A percentile compares a stretch with the other conserved stretches of the same genome.
phyloP scores from a whole-genome alignment of 2,888 invertebrate species.

The Rhagium mordax region DNA sequence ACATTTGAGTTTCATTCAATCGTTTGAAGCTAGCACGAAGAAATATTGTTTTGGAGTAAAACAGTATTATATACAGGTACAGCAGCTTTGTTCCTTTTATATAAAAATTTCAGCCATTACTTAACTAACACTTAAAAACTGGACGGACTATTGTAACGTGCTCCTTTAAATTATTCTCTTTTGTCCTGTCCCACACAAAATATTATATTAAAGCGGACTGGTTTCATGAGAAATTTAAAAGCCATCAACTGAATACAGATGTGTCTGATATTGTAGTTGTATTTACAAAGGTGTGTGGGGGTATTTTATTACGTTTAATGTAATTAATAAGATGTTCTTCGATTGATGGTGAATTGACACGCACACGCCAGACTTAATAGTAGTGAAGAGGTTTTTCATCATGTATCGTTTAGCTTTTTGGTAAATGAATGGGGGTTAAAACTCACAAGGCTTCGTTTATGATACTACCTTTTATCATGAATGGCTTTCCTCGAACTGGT shows the following conservation, averaged over 20 bases:
- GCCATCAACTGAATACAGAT: slow-evolving; percentile 23
- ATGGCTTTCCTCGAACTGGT: not conserved
- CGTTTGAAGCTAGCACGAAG: no score
- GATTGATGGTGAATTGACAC: slow-evolving; percentile 46
- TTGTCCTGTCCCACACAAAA: slow-evolving; percentile 25
- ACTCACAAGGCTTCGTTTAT: not conserved
- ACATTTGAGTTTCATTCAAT: no score
- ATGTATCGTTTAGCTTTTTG: slow-evolving; percentile 5
- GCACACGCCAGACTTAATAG: slow-evolving; percentile 35
- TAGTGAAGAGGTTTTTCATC: slow-evolving; percentile 2
- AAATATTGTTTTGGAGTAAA: no score
- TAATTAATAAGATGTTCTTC: slow-evolving; percentile 50
- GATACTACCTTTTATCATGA: not conserved
- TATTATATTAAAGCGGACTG: slow-evolving; percentile 17
- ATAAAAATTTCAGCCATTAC: not conserved
- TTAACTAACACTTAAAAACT: not conserved
- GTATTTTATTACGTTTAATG: slow-evolving; percentile 52
- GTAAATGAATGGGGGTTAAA: slow-evolving; percentile 1
- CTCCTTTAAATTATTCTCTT: slow-evolving; percentile 12
- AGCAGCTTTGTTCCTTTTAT: no score
- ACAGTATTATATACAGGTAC: no score
- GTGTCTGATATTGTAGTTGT: slow-evolving; percentile 23
- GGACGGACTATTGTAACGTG: not conserved
- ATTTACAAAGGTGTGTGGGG: slow-evolving; percentile 44
- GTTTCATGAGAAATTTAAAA: slow-evolving; percentile 22